A percentile compares a stretch with the other conserved stretches of the same genome.
These are phyloP conservation scores for Osmerus mordax DNA, from an alignment of 2,113 vertebrate genomes.

Conservation along the genomic window DNA sequence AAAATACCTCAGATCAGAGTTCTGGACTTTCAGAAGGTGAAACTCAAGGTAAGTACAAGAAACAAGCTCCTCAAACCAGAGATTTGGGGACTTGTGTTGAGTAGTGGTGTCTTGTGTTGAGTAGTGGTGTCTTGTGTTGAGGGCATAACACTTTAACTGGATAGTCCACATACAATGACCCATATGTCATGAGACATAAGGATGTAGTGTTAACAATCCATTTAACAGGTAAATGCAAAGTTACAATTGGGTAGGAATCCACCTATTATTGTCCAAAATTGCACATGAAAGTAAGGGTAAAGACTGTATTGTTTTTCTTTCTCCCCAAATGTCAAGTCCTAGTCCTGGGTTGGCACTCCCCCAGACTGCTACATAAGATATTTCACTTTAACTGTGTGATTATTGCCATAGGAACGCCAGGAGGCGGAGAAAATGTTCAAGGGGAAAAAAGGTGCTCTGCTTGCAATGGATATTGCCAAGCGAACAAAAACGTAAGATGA, in stretches of 20 bases:
- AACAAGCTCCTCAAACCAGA: not conserved
- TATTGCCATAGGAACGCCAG: slow-evolving; percentile 94
- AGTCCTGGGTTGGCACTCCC: not conserved
- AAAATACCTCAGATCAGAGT: slow-evolving; percentile 95
- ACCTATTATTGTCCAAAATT: not conserved
- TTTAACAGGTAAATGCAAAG: too few relatives aligned
- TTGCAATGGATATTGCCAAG: slow-evolving; percentile 99
- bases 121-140: too few relatives aligned
- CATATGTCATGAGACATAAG: too few relatives aligned
- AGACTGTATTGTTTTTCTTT: too few relatives aligned
- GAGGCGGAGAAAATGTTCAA: slow-evolving; percentile 99
- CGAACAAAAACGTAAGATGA: slow-evolving; percentile 98
- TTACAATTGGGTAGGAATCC: too few relatives aligned
- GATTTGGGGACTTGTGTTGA: not conserved
- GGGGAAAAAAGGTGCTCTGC: slow-evolving; percentile 98
- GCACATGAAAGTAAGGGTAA: too few relatives aligned
- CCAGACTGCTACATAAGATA: slow-evolving; percentile 3
- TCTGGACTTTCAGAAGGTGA: slow-evolving; percentile 97
- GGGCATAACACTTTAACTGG: too few relatives aligned
- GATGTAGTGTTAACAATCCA: too few relatives aligned
- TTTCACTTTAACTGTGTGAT: slow-evolving; percentile 84
- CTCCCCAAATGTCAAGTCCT: too few relatives aligned
- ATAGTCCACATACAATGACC: too few relatives aligned
- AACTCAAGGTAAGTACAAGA: slow-evolving; percentile 82
- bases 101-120: too few relatives aligned